These are phyloP conservation scores for Eublepharis macularius DNA, from an alignment of 2,113 vertebrate species.

Conservation along the genomic window DNA sequence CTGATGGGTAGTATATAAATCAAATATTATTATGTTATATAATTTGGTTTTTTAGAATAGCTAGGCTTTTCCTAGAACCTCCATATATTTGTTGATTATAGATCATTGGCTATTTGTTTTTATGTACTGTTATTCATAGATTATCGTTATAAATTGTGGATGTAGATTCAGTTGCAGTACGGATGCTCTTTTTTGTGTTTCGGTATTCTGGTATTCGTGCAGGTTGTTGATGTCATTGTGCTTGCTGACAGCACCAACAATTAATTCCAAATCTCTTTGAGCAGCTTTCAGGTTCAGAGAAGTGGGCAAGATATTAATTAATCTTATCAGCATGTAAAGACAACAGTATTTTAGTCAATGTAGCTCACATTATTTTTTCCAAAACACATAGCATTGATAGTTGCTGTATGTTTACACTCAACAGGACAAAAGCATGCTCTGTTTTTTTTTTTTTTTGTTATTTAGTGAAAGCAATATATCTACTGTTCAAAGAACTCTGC, in stretches of 20 bases:
- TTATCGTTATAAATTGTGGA: background rate
- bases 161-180: background rate
- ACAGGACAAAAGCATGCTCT: constrained; percentile 40
- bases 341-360: background rate
- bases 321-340: background rate
- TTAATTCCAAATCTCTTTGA: background rate
- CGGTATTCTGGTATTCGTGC: background rate
- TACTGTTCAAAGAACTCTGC: constrained; percentile 66
- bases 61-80: background rate
- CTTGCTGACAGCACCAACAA: background rate
- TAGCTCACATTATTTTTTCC: constrained; percentile 1
- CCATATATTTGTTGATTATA: background rate
- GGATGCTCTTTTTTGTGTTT: background rate
- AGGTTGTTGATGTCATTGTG: background rate
- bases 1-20: no score
- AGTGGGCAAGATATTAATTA: background rate
- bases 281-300: background rate
- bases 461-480: constrained; percentile 63
- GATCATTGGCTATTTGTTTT: background rate
- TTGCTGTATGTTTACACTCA: constrained; percentile 34
- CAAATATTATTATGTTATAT: no score
- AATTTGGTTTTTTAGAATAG: background rate
- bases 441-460: constrained; percentile 46
- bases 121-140: background rate
- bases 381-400: background rate